Base-by-base conservation (phyloP, 1,140 invertebrate species). In the Drosophila tani region DNA sequence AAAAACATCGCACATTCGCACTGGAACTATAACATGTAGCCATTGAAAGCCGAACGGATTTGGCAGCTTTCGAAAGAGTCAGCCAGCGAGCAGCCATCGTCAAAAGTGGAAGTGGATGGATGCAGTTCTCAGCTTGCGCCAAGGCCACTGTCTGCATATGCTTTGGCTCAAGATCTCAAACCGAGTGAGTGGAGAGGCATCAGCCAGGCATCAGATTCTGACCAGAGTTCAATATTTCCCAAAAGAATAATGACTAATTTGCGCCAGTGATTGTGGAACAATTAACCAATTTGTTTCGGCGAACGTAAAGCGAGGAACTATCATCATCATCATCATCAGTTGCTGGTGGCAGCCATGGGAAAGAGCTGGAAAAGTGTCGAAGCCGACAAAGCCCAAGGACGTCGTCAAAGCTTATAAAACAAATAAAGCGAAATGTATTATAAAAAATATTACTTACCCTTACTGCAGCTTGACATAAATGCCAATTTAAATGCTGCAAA, bases 401-500 rank as follows among this genome's bases (percentile, higher is more conserved):
- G 84, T 67, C 68, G 84, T 67, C 68, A 38, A 3, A 35, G 51
- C 56, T 66, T 78, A 84, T 79, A 88, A 87, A 88, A 75, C 84
- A 87, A 87, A 87, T 87, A 87, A 81, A 88, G 73, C 84, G 74
- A 87, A 87, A 83, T 87, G 84, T 88, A 88, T 87, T 78, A 73
- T 60, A 84, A 75, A 84, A 90, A 84, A 79, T 87, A 84, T 87
- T 81, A 81, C 81, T 88, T 88, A 84, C 84, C 85, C 81, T 88
- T 88, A 81, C 84, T 81, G 69, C 63, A n/a, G 65, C 81, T 90
- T 88, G 85, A 90, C 85, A 88, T 88, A 88, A 88, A 88, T 88
- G 85, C 85, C 85, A 88, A 88, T 90, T 88, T 88, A 88, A 88
- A 88, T 88, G 84, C 84, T 88, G 84, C 78, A 88, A 79, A 88